Evolutionary conservation across 2,113 vertebrate species (phyloP), one percentile per base, ranked within the genome.

Genomic region (Pluvialis apricaria): DNA sequence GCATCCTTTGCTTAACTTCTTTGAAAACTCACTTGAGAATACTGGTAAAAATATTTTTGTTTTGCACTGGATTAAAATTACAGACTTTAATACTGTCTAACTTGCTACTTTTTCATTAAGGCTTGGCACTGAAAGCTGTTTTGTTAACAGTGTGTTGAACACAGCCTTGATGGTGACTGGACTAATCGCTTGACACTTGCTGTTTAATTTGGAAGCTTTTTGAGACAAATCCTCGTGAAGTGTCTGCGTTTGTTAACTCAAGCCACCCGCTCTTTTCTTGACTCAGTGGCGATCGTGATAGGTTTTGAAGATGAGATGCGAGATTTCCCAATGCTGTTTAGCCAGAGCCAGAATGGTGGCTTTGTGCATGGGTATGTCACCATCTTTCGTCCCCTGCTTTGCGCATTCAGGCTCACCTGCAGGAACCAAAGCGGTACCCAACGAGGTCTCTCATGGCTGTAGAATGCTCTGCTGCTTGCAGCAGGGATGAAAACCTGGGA

Each of bases 261-360:
- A 6, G 47, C 86, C 29, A 2, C 29, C 40, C 3, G 2, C 66
- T 88, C 29, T 64, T 20, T 28, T 34, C 81, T 38, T 24, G 15
- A 1, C 32, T 76, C 3, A 1, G 36, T 0, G 2, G 42, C 0
- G 2, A 18, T 17, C 0, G 2, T 4, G 2, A 5, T n/a, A 60
- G 32, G 25, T 61, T 84, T 38, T 72, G 86, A 34, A n/a, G 83
- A 32, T 6, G 68, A 55, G 58, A 69, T 57, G 68, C 45, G 78
- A 61, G 65, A 6, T 18, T 29, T 2, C 60, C 70, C 15, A 13
- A 6, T 1, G 16, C 31, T 1, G 1, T 29, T 42, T 18, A n/a
- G 86, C 3, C 16, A 6, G 31, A 58, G 42, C 15, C 44, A 31
- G 9, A 0, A 32, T 6, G 44, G 36, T 57, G 84, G 6, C 51